A percentile compares a stretch with the other conserved stretches of the same genome.
These are phyloP conservation scores for Xenopus petersii DNA, from an alignment of 2,797 vertebrate genomes.

Conservation along the genomic window DNA sequence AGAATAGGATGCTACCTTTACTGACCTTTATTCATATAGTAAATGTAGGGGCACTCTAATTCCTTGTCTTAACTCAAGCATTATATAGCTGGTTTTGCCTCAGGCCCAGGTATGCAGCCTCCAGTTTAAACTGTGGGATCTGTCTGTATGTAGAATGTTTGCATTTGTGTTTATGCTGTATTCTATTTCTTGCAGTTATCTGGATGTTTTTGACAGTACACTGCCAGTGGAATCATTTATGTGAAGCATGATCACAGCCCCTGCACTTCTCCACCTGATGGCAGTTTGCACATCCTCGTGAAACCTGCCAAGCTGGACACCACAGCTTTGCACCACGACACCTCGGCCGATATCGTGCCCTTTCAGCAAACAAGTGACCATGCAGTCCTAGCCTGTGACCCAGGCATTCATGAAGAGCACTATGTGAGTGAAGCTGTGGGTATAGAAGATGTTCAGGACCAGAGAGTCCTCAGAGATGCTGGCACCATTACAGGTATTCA, in stretches of 20 bases:
- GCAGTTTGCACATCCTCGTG: conserved; percentile 77
- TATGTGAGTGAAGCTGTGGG: conserved; percentile 82
- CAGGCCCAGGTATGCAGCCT: no score
- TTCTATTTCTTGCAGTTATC: conserved; percentile 48
- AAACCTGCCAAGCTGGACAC: conserved; percentile 97
- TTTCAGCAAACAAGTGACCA: conserved; percentile 53
- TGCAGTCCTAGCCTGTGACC: conserved; percentile 62
- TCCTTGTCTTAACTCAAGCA: no score
- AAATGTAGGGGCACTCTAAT: no score
- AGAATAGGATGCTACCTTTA: no score
- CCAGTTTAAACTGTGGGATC: no score
- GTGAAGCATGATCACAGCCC: conserved; percentile 54
- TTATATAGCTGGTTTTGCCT: no score
- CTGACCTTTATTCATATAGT: no score
- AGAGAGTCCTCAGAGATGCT: conserved; percentile 82
- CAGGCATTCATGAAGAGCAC: conserved; percentile 71
- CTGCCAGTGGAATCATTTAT: conserved; percentile 31
- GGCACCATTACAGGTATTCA: conserved; percentile 94
- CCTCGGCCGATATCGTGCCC: conserved; percentile 72
- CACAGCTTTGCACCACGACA: conserved; percentile 75
- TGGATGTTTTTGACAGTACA: conserved; percentile 18
- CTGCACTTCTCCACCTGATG: conserved; percentile 71
- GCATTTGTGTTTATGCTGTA: neutral
- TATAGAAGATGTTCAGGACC: conserved; percentile 63
- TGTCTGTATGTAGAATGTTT: no score